Evolutionary conservation across 2,113 vertebrate genomes (phyloP).

Genomic region (Actenoides hombroni): DNA sequence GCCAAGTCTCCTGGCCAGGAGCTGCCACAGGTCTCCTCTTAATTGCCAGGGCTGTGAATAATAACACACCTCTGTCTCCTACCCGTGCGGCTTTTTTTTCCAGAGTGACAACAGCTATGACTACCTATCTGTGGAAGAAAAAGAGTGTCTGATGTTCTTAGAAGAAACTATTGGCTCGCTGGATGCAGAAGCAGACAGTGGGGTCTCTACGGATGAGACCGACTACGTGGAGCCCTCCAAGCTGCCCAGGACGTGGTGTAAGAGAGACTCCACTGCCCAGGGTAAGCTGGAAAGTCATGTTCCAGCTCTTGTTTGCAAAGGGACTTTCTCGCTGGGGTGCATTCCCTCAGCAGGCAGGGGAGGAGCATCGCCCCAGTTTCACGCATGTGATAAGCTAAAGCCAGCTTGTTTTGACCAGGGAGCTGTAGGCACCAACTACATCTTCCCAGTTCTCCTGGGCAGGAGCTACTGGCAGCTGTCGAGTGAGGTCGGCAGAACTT

Average conservation of each 20-base stretch:
- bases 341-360: not conserved
- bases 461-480: not conserved
- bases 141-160: conserved; percentile 90
- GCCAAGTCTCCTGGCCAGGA: not conserved
- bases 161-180: conserved; percentile 92
- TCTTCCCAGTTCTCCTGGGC: not conserved
- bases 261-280: not conserved
- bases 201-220: conserved; percentile 78
- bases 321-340: not conserved
- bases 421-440: not conserved
- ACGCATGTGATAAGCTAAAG: not conserved
- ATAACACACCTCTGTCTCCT: not conserved
- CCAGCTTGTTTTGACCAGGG: rapidly evolving
- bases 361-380: not conserved
- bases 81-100: too few relatives aligned
- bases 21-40: not conserved
- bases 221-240: conserved; percentile 14
- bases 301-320: not conserved
- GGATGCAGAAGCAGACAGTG: conserved; percentile 84
- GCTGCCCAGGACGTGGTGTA: not conserved
- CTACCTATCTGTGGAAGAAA: conserved; percentile 89
- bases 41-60: not conserved
- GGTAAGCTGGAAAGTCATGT: conserved; percentile 24
- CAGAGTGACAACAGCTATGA: conserved; percentile 88
- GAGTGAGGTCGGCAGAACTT: not conserved